Conservation (phyloP, 2,888 invertebrate species). For the Rhagium mordax region DNA sequence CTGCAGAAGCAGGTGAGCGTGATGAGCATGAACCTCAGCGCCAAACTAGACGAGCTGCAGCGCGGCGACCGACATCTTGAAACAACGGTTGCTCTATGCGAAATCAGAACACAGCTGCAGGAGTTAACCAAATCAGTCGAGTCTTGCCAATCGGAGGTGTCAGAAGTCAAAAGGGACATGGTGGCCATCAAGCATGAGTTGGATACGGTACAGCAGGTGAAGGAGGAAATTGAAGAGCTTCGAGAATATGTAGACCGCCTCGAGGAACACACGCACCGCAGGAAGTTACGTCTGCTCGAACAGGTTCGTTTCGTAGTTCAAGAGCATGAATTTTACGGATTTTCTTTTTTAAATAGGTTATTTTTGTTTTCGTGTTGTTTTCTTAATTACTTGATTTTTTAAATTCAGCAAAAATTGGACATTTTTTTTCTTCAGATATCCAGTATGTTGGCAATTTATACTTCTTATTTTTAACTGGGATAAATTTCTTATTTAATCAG, state of each 20-base stretch:
- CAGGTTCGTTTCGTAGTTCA: constrained; percentile 77
- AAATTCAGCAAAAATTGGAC: no score
- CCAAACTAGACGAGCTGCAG: constrained; percentile 95
- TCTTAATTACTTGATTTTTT: neutral
- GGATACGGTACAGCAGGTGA: constrained; percentile 95
- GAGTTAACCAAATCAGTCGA: constrained; percentile 95
- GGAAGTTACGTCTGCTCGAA: constrained; percentile 91
- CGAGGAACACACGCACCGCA: constrained; percentile 91
- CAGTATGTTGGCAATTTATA: no score
- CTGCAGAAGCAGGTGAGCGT: constrained; percentile 98
- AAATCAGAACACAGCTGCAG: constrained; percentile 93
- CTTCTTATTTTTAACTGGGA: no score
- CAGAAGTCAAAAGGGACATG: constrained; percentile 95
- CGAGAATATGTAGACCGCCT: constrained; percentile 93
- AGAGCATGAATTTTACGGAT: no score
- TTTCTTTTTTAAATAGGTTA: neutral
- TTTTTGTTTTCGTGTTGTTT: constrained; percentile 4
- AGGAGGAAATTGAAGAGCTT: constrained; percentile 94
- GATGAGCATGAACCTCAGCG: constrained; percentile 97
- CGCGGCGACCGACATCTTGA: constrained; percentile 89
- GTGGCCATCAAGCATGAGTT: constrained; percentile 95
- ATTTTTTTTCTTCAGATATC: no score
- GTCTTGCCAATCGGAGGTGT: constrained; percentile 95
- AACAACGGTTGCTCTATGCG: constrained; percentile 94
- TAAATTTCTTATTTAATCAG: no score